Base-by-base conservation (phyloP, 2,888 invertebrate genomes). In the Digitonthophagus gazella region DNA sequence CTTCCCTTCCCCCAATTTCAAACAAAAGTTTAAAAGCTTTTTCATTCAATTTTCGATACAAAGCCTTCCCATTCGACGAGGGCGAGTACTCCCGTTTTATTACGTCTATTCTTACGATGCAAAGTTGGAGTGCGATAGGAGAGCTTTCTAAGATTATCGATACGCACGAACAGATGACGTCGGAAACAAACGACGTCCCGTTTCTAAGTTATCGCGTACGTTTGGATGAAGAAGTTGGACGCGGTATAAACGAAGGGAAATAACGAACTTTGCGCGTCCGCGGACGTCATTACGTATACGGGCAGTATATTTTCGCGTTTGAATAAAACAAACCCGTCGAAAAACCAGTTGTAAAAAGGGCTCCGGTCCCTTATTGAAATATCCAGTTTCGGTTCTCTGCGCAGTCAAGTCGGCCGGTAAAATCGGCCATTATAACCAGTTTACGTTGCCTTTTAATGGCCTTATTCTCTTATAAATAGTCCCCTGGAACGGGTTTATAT, bases 371-470 rank as follows among this genome's bases (percentile, higher is more conserved):
- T 67, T 67, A 67, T 67, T 64, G 69, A 64, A 66, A 64, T 69
- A 67, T 69, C 66, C 67, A 67, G 69, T 69, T 68, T 68, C 65
- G 18, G 19, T 64, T 67, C 67, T 67, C 28, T 44, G 28, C 28
- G 11, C 28, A 44, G 28, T 44, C 28, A 44, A 44, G 8, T 44
- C 3, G 28, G 28, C 28, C 28, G 28, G 28, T 74, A 74, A 74
- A 74, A 74, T 73, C 72, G 68, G 74, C 74, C 74, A 76, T 76
- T 75, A 76, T 74, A 76, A 76, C 75, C 75, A 74, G 75, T 75
- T 75, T 74, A 74, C 68, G 64, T 68, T 75, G 73, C 68, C 55
- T 71, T 71, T 72, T 72, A 68, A 72, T 65, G 71, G 68, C 70
- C 69, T 73, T 71, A 71, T 71, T 73, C 70, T 72, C 71, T 75